Conservation (phyloP, 2,797 vertebrate species). For the Gymnothorax javanicus region DNA sequence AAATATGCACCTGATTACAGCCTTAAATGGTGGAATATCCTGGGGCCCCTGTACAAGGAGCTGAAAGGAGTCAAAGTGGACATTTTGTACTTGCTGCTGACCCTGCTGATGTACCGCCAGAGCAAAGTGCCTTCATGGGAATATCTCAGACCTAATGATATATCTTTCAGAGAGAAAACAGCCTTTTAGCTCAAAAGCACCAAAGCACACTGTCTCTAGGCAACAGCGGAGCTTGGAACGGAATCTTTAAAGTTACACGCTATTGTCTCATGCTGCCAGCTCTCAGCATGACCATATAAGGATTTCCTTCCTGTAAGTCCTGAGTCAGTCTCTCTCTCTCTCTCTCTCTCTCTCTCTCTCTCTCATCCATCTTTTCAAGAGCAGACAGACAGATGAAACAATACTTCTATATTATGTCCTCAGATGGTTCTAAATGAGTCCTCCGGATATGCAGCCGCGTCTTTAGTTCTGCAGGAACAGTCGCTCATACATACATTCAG, state of each 20-base stretch:
- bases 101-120: neutral
- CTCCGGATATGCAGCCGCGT: neutral
- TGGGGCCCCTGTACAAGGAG: neutral
- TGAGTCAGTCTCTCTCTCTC: neutral
- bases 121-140: neutral
- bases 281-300: conserved; percentile 15
- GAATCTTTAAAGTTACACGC: conserved; percentile 8
- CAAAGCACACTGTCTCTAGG: conserved; percentile 12
- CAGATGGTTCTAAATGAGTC: neutral
- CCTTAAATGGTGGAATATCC: neutral
- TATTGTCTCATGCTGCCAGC: neutral
- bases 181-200: neutral
- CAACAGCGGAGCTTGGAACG: conserved; percentile 8
- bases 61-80: neutral
- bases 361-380: neutral
- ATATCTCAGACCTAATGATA: neutral
- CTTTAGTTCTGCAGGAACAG: neutral
- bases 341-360: neutral
- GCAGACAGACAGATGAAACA: neutral
- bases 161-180: conserved; percentile 1
- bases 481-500: neutral
- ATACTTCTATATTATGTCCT: neutral
- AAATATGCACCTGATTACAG: neutral
- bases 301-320: neutral
- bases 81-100: neutral